These are phyloP conservation scores for Manis pentadactyla DNA, from an alignment of 2,797 vertebrate genomes.

Conservation along the genomic window DNA sequence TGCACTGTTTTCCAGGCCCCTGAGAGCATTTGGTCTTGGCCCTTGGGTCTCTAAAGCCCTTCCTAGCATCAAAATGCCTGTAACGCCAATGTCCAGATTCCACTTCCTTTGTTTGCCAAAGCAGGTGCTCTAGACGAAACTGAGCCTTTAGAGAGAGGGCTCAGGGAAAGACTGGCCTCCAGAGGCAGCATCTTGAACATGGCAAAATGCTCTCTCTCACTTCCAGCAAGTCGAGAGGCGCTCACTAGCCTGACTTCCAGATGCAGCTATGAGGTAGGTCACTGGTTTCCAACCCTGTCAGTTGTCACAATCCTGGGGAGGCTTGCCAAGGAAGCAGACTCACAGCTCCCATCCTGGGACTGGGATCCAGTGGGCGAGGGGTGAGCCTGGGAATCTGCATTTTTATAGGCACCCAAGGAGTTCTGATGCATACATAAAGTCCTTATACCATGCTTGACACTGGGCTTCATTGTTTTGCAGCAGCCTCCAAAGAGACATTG, in stretches of 20 bases:
- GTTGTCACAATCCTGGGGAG: not conserved
- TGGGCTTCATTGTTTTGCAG: not conserved
- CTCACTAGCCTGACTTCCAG: not conserved
- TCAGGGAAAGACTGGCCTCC: not conserved
- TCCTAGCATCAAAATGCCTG: not conserved
- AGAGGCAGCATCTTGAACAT: not conserved
- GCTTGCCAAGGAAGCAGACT: not conserved
- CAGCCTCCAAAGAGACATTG: not conserved
- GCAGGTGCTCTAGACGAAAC: not conserved
- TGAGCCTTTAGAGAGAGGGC: not conserved
- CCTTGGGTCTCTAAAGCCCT: not conserved
- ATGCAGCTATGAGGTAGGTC: not conserved
- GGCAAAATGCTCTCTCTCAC: not conserved
- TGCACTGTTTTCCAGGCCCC: not conserved
- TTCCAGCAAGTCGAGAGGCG: not conserved
- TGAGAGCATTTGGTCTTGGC: not conserved
- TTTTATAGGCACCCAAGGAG: not conserved
- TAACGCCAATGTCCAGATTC: not conserved
- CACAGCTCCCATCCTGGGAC: not conserved
- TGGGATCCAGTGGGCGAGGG: not conserved
- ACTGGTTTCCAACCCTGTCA: not conserved
- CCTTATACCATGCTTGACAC: not conserved
- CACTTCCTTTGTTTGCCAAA: not conserved
- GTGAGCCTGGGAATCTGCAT: not conserved
- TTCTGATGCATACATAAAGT: fast-evolving